These are phyloP conservation scores for Phyllostomus hastatus DNA, from an alignment of 2,113 vertebrate species.

Conservation along the genomic window DNA sequence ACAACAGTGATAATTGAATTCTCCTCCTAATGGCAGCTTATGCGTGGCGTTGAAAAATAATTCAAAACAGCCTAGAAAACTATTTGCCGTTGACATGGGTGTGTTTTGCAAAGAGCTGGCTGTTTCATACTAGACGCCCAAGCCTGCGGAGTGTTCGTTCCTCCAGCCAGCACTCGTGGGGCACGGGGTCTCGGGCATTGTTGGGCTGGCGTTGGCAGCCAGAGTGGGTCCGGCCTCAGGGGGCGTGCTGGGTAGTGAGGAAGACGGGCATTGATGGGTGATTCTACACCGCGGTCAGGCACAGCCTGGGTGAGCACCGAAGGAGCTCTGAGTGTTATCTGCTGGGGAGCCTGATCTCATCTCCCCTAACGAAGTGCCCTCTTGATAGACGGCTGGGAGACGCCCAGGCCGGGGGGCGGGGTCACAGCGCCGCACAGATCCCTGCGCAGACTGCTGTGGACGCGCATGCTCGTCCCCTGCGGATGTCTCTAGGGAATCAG, in stretches of 20 bases:
- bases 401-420: rapidly evolving
- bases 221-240: background rate
- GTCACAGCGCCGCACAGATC: background rate
- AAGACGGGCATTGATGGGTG: background rate
- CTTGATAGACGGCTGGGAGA: background rate
- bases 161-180: background rate
- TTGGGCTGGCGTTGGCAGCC: background rate
- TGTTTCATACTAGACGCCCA: background rate
- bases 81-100: background rate
- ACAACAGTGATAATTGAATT: background rate
- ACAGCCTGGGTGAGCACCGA: background rate
- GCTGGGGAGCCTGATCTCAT: background rate
- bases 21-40: background rate
- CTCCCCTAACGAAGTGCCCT: too few relatives aligned
- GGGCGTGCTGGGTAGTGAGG: background rate
- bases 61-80: background rate
- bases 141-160: background rate
- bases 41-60: background rate
- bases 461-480: rapidly evolving
- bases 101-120: background rate
- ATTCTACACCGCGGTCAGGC: background rate
- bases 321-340: background rate
- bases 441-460: background rate
- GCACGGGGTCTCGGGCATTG: rapidly evolving
- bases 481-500: background rate